A percentile compares a stretch with the other conserved stretches of the same genome.
Evolutionary conservation across 2,113 vertebrate genomes (phyloP).

Genomic region (Thunnus thynnus): DNA sequence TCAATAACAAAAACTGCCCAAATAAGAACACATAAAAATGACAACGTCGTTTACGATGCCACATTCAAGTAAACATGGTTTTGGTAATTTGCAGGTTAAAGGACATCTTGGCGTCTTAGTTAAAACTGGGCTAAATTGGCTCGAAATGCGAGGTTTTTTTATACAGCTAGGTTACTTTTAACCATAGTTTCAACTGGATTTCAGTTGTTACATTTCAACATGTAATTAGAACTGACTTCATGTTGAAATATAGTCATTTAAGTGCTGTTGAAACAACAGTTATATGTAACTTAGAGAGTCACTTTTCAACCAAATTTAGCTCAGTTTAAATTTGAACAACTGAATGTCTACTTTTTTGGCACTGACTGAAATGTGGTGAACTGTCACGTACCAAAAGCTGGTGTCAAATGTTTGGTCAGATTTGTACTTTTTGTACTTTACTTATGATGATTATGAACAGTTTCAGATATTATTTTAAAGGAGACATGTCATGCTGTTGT

Average conservation of each 20-base stretch:
- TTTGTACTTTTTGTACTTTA: background rate
- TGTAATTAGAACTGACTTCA: background rate
- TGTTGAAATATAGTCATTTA: background rate
- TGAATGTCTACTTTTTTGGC: too few species aligned
- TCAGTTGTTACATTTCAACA: background rate
- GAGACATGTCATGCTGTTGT: too few species aligned
- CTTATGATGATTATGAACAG: too few species aligned
- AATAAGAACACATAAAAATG: background rate
- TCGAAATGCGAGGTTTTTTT: too few species aligned
- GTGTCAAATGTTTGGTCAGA: background rate
- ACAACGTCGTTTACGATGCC: background rate
- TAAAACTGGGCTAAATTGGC: slow-evolving; percentile 5
- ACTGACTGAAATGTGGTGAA: background rate
- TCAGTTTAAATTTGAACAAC: background rate
- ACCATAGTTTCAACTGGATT: background rate
- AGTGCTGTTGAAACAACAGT: background rate
- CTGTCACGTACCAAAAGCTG: background rate
- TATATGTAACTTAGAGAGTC: too few species aligned
- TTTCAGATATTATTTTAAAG: too few species aligned
- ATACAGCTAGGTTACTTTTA: background rate
- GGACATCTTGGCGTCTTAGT: background rate
- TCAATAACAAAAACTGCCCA: background rate
- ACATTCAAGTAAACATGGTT: slow-evolving; percentile 3
- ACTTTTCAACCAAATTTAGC: background rate
- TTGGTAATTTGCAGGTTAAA: slow-evolving; percentile 23